A percentile compares a stretch with the other conserved stretches of the same genome.
phyloP scores from a whole-genome alignment of 2,113 vertebrate genomes.

The Cyprinodon brontotheroides region DNA sequence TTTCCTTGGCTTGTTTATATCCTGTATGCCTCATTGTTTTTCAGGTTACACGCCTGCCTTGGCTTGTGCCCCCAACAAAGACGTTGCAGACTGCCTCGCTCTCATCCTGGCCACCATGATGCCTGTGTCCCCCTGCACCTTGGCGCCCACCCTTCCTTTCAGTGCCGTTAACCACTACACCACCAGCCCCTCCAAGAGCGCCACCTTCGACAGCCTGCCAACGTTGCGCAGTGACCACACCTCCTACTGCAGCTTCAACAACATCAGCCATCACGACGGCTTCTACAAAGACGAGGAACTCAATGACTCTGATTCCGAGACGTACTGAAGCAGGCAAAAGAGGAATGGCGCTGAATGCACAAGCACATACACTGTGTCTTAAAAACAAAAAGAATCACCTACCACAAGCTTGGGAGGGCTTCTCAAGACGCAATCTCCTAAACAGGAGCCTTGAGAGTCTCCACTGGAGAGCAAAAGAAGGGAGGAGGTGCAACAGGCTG shows the following conservation, averaged over 20 bases:
- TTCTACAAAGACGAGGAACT: conserved; percentile 92
- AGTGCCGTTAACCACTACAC: conserved; percentile 96
- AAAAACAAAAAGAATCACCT: conserved; percentile 57
- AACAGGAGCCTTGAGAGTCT: conserved; percentile 71
- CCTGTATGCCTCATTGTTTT: not conserved
- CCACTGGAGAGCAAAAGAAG: conserved; percentile 32
- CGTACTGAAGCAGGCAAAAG: conserved; percentile 83
- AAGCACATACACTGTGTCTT: conserved; percentile 75
- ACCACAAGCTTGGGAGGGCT: conserved; percentile 64
- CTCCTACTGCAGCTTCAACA: conserved; percentile 96
- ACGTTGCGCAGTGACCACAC: conserved; percentile 88
- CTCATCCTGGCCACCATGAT: conserved; percentile 99
- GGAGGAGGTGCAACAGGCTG: conserved; percentile 64
- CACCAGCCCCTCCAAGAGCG: conserved; percentile 91
- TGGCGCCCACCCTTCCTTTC: conserved; percentile 87
- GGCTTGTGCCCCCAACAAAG: conserved; percentile 98
- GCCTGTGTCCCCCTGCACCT: conserved; percentile 91
- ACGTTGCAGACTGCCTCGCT: conserved; percentile 97
- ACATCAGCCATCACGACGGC: conserved; percentile 89
- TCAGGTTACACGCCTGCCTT: conserved; percentile 96
- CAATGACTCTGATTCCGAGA: conserved; percentile 98
- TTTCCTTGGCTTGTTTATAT: not conserved
- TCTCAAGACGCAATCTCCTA: conserved; percentile 47
- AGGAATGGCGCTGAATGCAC: conserved; percentile 32
- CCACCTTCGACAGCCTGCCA: conserved; percentile 93